Conservation (phyloP, 2,113 vertebrate species). For the Spea bombifrons region DNA sequence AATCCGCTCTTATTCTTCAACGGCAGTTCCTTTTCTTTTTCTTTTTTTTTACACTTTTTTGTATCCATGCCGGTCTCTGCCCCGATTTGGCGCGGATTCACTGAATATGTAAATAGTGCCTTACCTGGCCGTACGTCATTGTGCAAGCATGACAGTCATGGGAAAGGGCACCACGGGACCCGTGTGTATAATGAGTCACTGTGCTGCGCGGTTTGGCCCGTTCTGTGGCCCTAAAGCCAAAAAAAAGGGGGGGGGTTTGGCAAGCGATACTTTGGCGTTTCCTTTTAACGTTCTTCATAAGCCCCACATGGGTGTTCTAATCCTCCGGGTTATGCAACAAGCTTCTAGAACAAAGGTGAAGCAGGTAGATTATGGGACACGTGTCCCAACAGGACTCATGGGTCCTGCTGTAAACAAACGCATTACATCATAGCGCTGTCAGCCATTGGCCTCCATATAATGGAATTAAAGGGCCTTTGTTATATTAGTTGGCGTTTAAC, state of each 20-base stretch:
- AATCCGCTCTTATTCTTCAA: conserved; percentile 26
- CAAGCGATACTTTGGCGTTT: not conserved
- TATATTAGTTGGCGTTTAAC: not conserved
- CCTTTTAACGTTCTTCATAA: conserved; percentile 11
- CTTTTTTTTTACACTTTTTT: too few relatives aligned
- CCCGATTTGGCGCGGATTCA: conserved; percentile 2
- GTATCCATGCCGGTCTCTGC: not conserved
- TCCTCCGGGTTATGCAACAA: conserved; percentile 9
- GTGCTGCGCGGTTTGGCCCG: conserved; percentile 27
- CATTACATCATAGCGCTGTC: conserved; percentile 6
- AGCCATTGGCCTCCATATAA: not conserved
- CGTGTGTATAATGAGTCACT: conserved; percentile 32
- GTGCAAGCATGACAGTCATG: conserved; percentile 32
- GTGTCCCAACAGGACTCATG: not conserved
- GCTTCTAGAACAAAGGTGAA: conserved; percentile 13
- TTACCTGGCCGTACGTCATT: conserved; percentile 40
- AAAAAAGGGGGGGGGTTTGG: conserved; percentile 5
- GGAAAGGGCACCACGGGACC: conserved; percentile 33
- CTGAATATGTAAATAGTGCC: conserved; percentile 43
- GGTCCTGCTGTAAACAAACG: conserved; percentile 16
- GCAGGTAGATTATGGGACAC: not conserved
- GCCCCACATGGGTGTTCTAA: conserved; percentile 22
- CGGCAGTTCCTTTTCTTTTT: not conserved
- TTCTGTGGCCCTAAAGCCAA: not conserved
- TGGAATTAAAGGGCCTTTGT: not conserved